Evolutionary conservation across 37 sponge, comb jelly and placozoan species (phyloP).

Genomic region (Geodia barretti): DNA sequence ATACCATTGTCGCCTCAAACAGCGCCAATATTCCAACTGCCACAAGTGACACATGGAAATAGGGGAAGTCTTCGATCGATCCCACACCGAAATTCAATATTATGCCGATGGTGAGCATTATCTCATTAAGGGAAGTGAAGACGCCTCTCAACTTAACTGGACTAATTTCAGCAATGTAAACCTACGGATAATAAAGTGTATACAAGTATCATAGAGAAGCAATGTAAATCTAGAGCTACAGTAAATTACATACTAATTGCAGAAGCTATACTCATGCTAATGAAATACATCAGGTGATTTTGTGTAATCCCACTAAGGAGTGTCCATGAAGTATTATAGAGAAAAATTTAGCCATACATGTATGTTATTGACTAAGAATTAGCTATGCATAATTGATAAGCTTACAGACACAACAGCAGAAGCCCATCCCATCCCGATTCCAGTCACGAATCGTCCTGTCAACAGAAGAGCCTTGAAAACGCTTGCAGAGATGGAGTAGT

Average conservation of each 20-base stretch:
- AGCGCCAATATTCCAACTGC: constrained; percentile 5
- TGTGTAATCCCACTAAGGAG: not conserved
- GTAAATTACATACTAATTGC: not conserved
- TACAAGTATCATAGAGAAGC: not conserved
- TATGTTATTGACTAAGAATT: no score
- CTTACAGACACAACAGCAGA: constrained; percentile 17
- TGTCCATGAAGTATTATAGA: not conserved
- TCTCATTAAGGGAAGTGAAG: not conserved
- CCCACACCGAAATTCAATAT: constrained; percentile 18
- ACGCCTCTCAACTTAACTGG: constrained; percentile 13
- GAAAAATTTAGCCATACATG: no score
- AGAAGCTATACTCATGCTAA: not conserved
- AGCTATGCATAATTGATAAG: no score
- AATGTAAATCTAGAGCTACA: no score
- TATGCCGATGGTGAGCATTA: not conserved
- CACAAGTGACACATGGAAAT: constrained; percentile 23
- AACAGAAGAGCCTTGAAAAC: constrained; percentile 18
- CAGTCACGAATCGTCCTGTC: constrained; percentile 45
- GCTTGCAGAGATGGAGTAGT: not conserved
- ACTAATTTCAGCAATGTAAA: constrained; percentile 32
- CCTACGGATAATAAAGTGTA: not conserved
- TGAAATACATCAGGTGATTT: not conserved
- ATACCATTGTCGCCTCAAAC: not conserved
- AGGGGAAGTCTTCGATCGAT: constrained; percentile 1
- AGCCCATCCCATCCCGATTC: constrained; percentile 50